Percentiles rank a stretch among this genome's conserved stretches.
Conservation (phyloP, 1,140 invertebrate species). For the Oreohelix idahoensis region DNA sequence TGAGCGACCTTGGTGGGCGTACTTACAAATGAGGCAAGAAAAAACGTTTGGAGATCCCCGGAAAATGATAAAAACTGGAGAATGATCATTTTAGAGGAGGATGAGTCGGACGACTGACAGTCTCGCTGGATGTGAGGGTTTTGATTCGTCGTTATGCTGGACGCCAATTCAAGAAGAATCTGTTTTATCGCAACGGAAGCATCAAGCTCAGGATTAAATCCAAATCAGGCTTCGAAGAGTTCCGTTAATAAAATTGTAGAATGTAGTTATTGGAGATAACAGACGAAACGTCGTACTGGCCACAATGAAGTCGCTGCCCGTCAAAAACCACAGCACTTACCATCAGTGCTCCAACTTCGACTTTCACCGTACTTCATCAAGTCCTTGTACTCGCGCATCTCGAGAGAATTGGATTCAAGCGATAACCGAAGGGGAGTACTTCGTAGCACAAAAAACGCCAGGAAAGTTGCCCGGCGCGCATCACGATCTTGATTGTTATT, state of each 20-base stretch:
- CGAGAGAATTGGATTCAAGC: neutral
- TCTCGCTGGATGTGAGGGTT: neutral
- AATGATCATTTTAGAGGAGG: neutral
- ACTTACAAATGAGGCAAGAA: neutral
- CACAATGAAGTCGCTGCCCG: neutral
- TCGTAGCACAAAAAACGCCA: neutral
- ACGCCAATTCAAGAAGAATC: slow-evolving; percentile 20
- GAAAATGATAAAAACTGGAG: neutral
- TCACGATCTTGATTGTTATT: neutral
- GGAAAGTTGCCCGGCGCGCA: too few species aligned
- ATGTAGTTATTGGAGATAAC: neutral
- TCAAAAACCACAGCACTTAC: neutral
- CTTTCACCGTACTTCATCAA: neutral
- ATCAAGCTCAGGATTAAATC: neutral
- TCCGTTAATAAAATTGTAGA: slow-evolving; percentile 6
- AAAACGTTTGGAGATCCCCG: neutral
- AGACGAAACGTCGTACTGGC: neutral
- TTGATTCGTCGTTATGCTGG: slow-evolving; percentile 1
- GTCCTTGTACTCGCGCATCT: neutral
- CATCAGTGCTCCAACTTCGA: neutral
- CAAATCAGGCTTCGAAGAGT: neutral
- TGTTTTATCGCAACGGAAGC: neutral
- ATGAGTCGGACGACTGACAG: neutral
- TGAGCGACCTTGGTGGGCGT: neutral
- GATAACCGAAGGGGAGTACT: neutral